Percentiles rank a stretch among this genome's conserved stretches.
These are phyloP conservation scores for Pycnonotus jocosus DNA, from an alignment of 2,113 vertebrate genomes.

Conservation along the genomic window DNA sequence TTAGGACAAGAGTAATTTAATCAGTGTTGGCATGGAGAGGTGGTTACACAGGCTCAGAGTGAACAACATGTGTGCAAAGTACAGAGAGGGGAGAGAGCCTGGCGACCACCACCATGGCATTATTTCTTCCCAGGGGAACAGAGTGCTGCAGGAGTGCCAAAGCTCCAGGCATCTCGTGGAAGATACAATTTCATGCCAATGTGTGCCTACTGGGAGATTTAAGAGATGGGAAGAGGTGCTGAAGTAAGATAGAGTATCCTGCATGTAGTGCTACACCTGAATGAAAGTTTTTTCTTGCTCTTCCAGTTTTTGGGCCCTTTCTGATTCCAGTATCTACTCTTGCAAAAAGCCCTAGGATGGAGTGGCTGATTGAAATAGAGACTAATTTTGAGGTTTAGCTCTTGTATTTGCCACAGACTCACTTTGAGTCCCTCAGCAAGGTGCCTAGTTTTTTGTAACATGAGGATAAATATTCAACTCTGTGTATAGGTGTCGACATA, in stretches of 20 bases:
- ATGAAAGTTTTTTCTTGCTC: not conserved
- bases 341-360: not conserved
- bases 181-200: not conserved
- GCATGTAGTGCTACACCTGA: not conserved
- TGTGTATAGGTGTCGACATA: rapidly evolving
- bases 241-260: not conserved
- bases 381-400: not conserved
- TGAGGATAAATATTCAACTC: not conserved
- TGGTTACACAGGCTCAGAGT: not conserved
- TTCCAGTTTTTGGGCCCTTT: not conserved
- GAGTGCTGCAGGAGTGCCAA: not conserved
- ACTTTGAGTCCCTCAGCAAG: rapidly evolving
- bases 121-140: not conserved
- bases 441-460: not conserved
- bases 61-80: not conserved
- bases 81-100: not conserved
- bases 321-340: not conserved
- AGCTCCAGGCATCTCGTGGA: not conserved
- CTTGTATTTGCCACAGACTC: not conserved
- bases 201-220: not conserved
- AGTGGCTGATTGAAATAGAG: not conserved
- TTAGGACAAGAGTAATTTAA: not conserved
- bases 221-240: not conserved
- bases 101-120: rapidly evolving
- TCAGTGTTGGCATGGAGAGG: not conserved